Percentiles rank a stretch among this genome's conserved stretches.
phyloP scores from a whole-genome alignment of 2,888 invertebrate species.

The Aporophyla nigra region DNA sequence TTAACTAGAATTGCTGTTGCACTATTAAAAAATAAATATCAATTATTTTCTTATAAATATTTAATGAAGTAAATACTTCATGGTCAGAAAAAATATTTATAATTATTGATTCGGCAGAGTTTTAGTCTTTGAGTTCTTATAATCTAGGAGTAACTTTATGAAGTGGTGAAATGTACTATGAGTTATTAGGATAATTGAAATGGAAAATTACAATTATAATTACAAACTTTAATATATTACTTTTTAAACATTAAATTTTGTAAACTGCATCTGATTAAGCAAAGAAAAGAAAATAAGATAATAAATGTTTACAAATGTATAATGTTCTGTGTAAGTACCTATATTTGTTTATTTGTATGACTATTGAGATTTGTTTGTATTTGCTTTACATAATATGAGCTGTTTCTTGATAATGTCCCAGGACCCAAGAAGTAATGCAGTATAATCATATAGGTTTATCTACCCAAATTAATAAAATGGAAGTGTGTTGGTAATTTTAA shows the following conservation, averaged over 20 bases:
- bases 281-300: no score
- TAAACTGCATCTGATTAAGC: slow-evolving; percentile 5
- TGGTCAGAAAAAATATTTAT: background rate
- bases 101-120: slow-evolving; percentile 4
- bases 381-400: background rate
- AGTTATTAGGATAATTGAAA: slow-evolving; percentile 9
- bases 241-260: background rate
- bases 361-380: background rate
- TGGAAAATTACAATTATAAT: slow-evolving; percentile 47
- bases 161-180: no score
- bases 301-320: slow-evolving; percentile 15
- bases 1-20: background rate
- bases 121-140: slow-evolving; percentile 7
- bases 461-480: no score
- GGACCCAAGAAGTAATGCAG: background rate
- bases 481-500: no score
- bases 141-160: background rate
- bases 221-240: background rate
- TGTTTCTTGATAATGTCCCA: slow-evolving; percentile 5
- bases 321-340: background rate
- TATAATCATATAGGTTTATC: background rate
- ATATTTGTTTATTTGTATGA: background rate
- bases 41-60: background rate
- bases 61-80: slow-evolving; percentile 3
- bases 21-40: background rate